phyloP scores from a whole-genome alignment of 37 sponge, comb jelly and placozoan genomes.

The Diacarnus erythraeanus region DNA sequence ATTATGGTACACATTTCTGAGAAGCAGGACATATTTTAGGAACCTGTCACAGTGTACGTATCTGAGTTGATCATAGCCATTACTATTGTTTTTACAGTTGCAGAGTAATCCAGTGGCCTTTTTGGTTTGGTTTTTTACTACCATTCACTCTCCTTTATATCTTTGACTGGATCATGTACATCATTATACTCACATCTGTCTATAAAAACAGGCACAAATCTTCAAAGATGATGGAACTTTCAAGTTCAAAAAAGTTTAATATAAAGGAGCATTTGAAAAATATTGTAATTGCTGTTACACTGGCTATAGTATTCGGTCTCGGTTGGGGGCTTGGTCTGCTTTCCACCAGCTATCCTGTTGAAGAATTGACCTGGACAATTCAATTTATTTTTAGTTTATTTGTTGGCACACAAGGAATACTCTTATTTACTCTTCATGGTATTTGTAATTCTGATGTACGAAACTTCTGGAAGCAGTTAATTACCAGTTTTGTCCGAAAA shows the following conservation, averaged over 20 bases:
- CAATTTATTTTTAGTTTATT: constrained; percentile 54
- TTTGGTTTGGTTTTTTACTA: constrained; percentile 57
- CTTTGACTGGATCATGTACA: constrained; percentile 66
- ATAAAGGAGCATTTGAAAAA: constrained; percentile 11
- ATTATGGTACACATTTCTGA: too few species aligned
- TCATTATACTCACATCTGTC: constrained; percentile 35
- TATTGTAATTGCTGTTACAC: constrained; percentile 33
- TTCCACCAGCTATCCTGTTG: constrained; percentile 31
- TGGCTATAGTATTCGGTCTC: constrained; percentile 63
- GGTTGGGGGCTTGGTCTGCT: constrained; percentile 66
- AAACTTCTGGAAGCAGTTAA: constrained; percentile 18
- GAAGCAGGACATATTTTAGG: too few species aligned
- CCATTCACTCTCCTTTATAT: constrained; percentile 59
- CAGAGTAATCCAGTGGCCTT: constrained; percentile 44
- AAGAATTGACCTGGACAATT: constrained; percentile 18
- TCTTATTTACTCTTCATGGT: constrained; percentile 34
- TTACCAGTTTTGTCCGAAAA: not conserved
- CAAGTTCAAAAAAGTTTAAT: too few species aligned
- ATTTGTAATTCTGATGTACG: constrained; percentile 22
- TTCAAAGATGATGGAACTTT: not conserved
- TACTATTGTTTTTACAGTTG: constrained; percentile 59
- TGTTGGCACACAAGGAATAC: constrained; percentile 45
- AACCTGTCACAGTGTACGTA: too few species aligned
- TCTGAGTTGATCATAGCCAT: too few species aligned
- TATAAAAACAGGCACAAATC: not conserved